phyloP scores from a whole-genome alignment of 1,140 invertebrate genomes.

The Drosophila nasuta region DNA sequence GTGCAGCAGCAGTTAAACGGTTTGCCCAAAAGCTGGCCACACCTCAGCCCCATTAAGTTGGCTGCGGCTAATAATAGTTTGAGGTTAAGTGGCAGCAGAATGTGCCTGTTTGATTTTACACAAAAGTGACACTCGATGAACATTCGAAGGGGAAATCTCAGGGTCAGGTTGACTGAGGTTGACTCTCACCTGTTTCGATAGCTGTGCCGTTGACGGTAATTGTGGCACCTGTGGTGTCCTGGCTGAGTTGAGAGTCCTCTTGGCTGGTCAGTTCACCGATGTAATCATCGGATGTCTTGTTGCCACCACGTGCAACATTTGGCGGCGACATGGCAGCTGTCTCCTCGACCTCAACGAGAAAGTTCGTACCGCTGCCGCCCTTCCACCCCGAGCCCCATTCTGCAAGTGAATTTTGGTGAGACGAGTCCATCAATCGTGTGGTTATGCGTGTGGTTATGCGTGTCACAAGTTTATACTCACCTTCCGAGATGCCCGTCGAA shows the following conservation, averaged over 20 bases:
- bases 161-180: not conserved
- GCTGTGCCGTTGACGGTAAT: constrained; percentile 56
- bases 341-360: constrained; percentile 82
- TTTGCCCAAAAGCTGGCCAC: not conserved
- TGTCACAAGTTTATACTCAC: constrained; percentile 48
- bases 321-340: constrained; percentile 64
- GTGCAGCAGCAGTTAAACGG: not conserved
- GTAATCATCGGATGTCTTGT: constrained; percentile 66
- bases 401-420: constrained; percentile 30
- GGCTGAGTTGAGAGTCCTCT: constrained; percentile 45
- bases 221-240: constrained; percentile 48
- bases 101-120: not conserved
- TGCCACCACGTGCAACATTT: constrained; percentile 37
- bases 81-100: no score
- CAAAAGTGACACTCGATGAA: not conserved
- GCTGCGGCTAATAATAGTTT: not conserved
- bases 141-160: not conserved
- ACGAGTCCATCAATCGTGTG: constrained; percentile 26
- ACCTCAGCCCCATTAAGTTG: not conserved
- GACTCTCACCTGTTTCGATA: constrained; percentile 50
- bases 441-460: not conserved
- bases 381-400: constrained; percentile 83
- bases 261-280: constrained; percentile 61
- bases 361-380: constrained; percentile 70
- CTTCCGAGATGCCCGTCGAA: constrained; percentile 74